Conservation (phyloP, 30 jellyfish, hydroid and myxozoan genomes). For the Rhopilema esculentum region DNA sequence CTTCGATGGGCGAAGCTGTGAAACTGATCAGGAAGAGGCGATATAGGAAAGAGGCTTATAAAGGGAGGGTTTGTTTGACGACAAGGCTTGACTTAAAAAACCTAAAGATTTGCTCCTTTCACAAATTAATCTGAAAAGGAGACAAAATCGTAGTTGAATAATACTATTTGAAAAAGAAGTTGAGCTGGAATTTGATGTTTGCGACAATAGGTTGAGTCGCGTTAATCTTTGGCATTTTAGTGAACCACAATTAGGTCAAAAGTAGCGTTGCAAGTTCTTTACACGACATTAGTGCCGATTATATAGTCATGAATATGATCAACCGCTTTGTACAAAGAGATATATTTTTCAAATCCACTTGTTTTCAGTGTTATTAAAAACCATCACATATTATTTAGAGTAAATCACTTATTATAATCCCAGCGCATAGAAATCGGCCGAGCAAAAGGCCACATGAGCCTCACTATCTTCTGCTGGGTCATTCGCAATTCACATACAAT, state of each 20-base stretch:
- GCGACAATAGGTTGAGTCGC: conserved; percentile 72
- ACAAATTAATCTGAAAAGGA: conserved; percentile 34
- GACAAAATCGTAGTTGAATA: conserved; percentile 43
- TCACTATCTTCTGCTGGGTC: conserved; percentile 64
- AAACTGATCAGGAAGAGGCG: not conserved
- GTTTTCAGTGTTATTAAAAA: conserved; percentile 76
- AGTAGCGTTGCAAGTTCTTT: conserved; percentile 67
- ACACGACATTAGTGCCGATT: conserved; percentile 73
- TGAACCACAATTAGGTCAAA: conserved; percentile 79
- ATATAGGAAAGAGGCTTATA: conserved; percentile 17
- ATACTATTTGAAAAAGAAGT: conserved; percentile 33
- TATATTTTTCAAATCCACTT: conserved; percentile 77
- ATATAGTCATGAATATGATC: conserved; percentile 72
- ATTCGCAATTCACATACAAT: conserved; percentile 37
- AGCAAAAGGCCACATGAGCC: conserved; percentile 66
- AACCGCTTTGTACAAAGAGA: conserved; percentile 73
- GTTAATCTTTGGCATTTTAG: conserved; percentile 76
- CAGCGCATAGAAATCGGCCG: conserved; percentile 75
- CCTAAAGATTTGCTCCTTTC: conserved; percentile 9
- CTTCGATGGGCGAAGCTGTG: not conserved
- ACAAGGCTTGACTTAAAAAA: not conserved
- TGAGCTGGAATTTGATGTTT: conserved; percentile 64
- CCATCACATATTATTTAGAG: conserved; percentile 79
- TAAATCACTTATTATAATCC: conserved; percentile 74
- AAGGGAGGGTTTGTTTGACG: conserved; percentile 1